Conservation (phyloP, 2,888 invertebrate genomes). For the Athrips mouffetella region DNA sequence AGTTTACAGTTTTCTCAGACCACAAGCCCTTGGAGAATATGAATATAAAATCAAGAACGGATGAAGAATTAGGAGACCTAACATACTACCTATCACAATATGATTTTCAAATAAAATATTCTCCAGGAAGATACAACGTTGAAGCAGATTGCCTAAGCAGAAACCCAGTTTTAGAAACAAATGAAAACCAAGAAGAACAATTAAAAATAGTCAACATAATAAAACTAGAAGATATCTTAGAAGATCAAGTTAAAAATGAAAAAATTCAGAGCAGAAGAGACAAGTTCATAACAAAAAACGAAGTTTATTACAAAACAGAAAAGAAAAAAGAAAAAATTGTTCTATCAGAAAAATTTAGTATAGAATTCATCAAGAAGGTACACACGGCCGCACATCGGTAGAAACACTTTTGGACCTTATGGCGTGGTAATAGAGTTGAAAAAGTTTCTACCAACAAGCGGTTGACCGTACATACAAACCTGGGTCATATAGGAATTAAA, state of each 20-base stretch:
- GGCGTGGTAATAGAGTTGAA: no score
- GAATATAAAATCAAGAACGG: conserved; percentile 18
- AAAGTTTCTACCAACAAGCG: no score
- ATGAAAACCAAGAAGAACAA: conserved; percentile 18
- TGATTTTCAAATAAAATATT: conserved; percentile 26
- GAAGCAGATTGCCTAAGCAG: conserved; percentile 29
- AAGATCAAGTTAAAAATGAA: conserved; percentile 22
- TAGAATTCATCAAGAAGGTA: conserved; percentile 18
- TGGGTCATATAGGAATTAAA: conserved; percentile 24
- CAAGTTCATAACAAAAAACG: conserved; percentile 17
- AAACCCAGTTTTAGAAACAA: conserved; percentile 25
- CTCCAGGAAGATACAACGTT: conserved; percentile 23
- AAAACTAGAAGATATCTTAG: conserved; percentile 21
- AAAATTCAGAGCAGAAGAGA: conserved; percentile 19
- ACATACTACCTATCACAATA: conserved; percentile 26
- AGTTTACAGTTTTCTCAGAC: conserved; percentile 22
- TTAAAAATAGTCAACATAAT: conserved; percentile 25
- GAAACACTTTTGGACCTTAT: no score
- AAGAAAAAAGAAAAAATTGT: conserved; percentile 22
- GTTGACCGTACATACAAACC: conserved; percentile 20
- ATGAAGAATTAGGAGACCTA: conserved; percentile 20
- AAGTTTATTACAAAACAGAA: conserved; percentile 22
- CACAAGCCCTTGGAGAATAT: conserved; percentile 24
- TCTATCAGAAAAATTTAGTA: conserved; percentile 22
- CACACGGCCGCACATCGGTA: no score